Evolutionary conservation across 2,888 invertebrate genomes (phyloP), one percentile per base, ranked within the genome.

Genomic region (Morpho helenor): DNA sequence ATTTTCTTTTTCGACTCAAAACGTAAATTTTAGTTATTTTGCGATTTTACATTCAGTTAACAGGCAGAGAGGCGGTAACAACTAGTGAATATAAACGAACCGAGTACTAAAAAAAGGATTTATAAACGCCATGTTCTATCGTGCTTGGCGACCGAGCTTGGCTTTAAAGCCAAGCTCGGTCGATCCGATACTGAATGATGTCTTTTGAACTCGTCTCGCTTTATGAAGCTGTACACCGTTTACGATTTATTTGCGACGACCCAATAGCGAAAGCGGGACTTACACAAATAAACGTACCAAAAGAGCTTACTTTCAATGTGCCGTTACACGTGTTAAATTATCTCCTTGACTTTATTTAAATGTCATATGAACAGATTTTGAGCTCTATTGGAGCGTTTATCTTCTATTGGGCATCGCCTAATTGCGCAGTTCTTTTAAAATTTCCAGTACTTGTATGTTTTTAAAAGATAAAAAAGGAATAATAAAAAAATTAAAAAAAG

Each of bases 171-270:
- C 64, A 65, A 66, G 54, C 60, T 62, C 54, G 55, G 59, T 59
- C 58, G 63, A 63, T 61, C 63, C 71, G 70, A 77, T 78, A 70
- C 73, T 76, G 79, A 75, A 81, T 77, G 77, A 80, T 77, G 74
- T 80, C 76, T 77, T 80, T 79, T 74, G 71, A 75, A 67, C 70
- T 68, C 68, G 74, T 66, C 71, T 62, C 69, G 66, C 71, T 74
- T 71, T 80, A 75, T 79, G 69, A 68, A 65, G 65, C 70, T 73
- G 67, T 75, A 75, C 72, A 66, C 70, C 69, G 68, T 79, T 76
- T 79, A 77, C 74, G 73, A 75, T 76, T 74, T 79, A 78, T 80
- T 77, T 77, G 72, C 67, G 56, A 56, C 60, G 62, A 60, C 53
- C 60, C 56, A 60, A 63, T 63, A 53, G 55, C 52, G 53, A 47